Base-by-base conservation (phyloP, 35 echinoderm and acorn worm species). In the Apostichopus japonicus region DNA sequence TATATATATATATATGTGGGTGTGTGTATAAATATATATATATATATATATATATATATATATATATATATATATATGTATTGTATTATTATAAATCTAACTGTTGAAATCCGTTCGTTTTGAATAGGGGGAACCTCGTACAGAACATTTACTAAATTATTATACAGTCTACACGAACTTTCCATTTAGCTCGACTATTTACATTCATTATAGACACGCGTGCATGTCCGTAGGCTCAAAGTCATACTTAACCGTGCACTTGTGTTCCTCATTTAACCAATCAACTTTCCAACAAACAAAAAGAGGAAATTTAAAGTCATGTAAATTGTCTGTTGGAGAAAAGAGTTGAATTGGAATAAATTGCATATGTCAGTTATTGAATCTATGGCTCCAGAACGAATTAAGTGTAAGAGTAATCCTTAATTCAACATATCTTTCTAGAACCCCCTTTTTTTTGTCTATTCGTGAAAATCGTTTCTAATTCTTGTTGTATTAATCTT, bases 311-410 rank as follows among this genome's bases (percentile, higher is more conserved):
- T 67, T 67, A 67, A 67, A 83, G 19, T 53, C 27, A 24, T 83
- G 79, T 54, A 83, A 83, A 19, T 83, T 54, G 79, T 83, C 79
- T 44, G 16, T 52, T 55, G 19, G 3, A 83, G 54, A 52, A 83
- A 53, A 83, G 17, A 83, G 6, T 54, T 55, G 24, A 83, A 54
- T 24, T 54, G 54, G n/a, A 8, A 55, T 83, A 83, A 83, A 83
- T 83, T 83, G 24, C 8, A 83, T 16, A 83, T 83, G 79, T 83
- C 79, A 83, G 44, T 83, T 83, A 83, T 83, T 83, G 11, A 11
- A 44, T 83, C 16, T 83, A 14, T 83, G 79, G 79, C 51, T 83
- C 79, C 79, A 53, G 24, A 2, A 54, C 54, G 51, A 54, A 54
- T 83, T 83, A 55, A 83, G 13, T 52, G 10, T 52, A 54, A 54